phyloP scores from a whole-genome alignment of 30 jellyfish, hydroid and myxozoan genomes.

The Catostylus mosaicus region DNA sequence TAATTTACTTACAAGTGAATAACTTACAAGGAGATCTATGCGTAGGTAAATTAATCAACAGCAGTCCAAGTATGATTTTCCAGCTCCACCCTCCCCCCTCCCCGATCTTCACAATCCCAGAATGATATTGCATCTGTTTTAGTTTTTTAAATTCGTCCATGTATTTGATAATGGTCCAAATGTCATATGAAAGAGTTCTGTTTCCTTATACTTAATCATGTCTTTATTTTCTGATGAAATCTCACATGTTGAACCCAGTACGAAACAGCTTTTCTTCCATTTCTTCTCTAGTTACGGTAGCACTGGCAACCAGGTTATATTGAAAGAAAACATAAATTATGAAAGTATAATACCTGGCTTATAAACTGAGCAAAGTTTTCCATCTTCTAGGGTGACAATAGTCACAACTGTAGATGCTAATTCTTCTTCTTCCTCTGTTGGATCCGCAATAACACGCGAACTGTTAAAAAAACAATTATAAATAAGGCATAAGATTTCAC shows the following conservation, averaged over 20 bases:
- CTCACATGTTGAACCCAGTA: not conserved
- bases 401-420: slow-evolving; percentile 63
- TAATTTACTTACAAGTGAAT: no score
- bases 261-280: not conserved
- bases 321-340: not conserved
- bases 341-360: slow-evolving; percentile 74
- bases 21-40: no score
- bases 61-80: no score
- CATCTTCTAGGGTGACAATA: slow-evolving; percentile 64
- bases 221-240: no score
- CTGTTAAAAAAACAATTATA: slow-evolving; percentile 18
- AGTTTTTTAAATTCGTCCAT: no score
- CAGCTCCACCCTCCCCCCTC: no score
- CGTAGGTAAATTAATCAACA: no score
- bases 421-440: slow-evolving; percentile 89
- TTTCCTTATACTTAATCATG: no score
- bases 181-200: no score
- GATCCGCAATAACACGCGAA: slow-evolving; percentile 79
- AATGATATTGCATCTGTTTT: no score
- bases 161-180: no score
- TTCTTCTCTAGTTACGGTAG: not conserved
- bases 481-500: not conserved
- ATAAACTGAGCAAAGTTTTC: slow-evolving; percentile 58
- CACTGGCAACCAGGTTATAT: not conserved
- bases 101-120: no score